A percentile compares a stretch with the other conserved stretches of the same genome.
phyloP scores from a whole-genome alignment of 2,113 vertebrate genomes.

The Enhydra lutris region DNA sequence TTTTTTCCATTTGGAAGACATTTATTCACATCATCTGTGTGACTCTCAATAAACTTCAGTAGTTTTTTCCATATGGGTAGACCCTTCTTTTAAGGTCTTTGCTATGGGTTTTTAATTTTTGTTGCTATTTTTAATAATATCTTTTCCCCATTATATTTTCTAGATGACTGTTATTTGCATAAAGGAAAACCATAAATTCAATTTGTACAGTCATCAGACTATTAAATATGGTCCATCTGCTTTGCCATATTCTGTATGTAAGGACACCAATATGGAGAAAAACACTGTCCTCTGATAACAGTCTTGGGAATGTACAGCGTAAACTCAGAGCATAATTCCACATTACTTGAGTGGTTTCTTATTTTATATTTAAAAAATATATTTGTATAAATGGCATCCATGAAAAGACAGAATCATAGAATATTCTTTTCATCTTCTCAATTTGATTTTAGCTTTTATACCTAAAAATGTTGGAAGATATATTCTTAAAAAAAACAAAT shows the following conservation, averaged over 20 bases:
- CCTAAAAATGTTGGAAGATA: not conserved
- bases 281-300: not conserved
- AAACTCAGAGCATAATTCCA: not conserved
- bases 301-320: not conserved
- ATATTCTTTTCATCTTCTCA: not conserved
- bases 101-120: not conserved
- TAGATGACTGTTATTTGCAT: not conserved
- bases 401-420: not conserved
- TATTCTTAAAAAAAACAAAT: not conserved
- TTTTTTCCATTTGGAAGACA: not conserved
- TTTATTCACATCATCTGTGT: not conserved
- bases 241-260: not conserved
- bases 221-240: not conserved
- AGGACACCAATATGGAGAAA: not conserved
- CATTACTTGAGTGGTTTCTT: not conserved
- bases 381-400: not conserved
- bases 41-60: not conserved
- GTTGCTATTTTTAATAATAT: not conserved
- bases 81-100: not conserved
- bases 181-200: not conserved
- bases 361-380: not conserved
- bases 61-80: not conserved
- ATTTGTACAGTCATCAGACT: not conserved
- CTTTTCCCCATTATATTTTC: not conserved
- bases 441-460: not conserved